Evolutionary conservation across 2,797 vertebrate species (phyloP).

Genomic region (Setipinna tenuifilis): DNA sequence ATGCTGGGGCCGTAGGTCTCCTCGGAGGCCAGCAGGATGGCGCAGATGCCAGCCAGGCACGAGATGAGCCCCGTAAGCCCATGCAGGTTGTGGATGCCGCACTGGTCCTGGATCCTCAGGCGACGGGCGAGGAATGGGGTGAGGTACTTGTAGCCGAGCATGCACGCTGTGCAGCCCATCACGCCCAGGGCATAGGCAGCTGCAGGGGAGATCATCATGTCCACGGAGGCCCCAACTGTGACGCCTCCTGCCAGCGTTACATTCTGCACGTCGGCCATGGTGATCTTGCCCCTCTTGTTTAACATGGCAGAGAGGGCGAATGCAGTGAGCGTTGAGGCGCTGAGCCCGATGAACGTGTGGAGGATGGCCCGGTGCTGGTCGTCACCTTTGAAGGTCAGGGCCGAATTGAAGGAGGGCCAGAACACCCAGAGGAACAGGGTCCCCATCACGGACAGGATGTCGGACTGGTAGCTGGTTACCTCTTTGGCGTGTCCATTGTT

Average conservation of each 20-base stretch:
- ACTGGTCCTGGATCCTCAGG: conserved; percentile 75
- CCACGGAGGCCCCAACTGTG: conserved; percentile 74
- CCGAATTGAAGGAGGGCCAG: conserved; percentile 83
- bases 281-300: conserved; percentile 75
- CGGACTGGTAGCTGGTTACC: conserved; percentile 68
- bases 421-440: conserved; percentile 83
- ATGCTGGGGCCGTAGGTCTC: conserved; percentile 62
- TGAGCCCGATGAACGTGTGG: conserved; percentile 80
- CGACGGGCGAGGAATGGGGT: conserved; percentile 68
- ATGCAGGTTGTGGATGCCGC: conserved; percentile 82
- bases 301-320: conserved; percentile 75
- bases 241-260: conserved; percentile 81
- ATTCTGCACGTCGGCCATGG: conserved; percentile 80
- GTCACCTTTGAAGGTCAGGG: conserved; percentile 71
- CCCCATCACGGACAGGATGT: conserved; percentile 77
- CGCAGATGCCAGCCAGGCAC: conserved; percentile 64
- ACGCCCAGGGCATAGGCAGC: conserved; percentile 72
- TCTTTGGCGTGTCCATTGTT: conserved; percentile 68
- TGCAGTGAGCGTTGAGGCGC: conserved; percentile 72
- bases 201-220: conserved; percentile 75
- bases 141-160: conserved; percentile 78
- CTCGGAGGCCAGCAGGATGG: conserved; percentile 62
- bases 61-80: conserved; percentile 79
- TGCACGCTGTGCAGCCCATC: conserved; percentile 70
- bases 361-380: conserved; percentile 78